phyloP scores from a whole-genome alignment of 2,888 invertebrate genomes.

The Athrips mouffetella region DNA sequence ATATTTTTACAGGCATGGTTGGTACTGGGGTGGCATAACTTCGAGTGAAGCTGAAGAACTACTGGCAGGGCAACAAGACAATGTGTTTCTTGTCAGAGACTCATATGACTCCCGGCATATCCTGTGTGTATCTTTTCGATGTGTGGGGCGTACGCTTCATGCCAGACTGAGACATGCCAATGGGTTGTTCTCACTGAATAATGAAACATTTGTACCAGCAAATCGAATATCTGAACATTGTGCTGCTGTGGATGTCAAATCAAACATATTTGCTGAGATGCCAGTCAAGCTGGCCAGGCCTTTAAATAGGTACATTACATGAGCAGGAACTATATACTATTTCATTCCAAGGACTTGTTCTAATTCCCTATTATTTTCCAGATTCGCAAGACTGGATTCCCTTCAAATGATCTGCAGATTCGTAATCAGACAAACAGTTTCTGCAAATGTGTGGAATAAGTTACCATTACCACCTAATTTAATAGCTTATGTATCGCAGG shows the following conservation, averaged over 20 bases:
- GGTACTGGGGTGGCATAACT: conserved; percentile 89
- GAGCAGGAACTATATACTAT: too few relatives aligned
- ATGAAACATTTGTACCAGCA: conserved; percentile 76
- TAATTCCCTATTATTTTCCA: conserved; percentile 49
- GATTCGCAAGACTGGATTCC: conserved; percentile 81
- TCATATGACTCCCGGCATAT: conserved; percentile 84
- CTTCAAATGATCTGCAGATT: conserved; percentile 86
- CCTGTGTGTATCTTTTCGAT: conserved; percentile 84
- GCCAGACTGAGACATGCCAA: conserved; percentile 85
- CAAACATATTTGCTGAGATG: conserved; percentile 64
- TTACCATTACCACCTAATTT: conserved; percentile 80
- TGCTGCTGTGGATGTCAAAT: conserved; percentile 68
- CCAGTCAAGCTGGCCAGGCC: conserved; percentile 72
- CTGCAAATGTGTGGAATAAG: conserved; percentile 81
- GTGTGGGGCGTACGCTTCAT: conserved; percentile 83
- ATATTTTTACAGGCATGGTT: conserved; percentile 69
- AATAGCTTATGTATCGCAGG: conserved; percentile 61
- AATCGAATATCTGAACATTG: conserved; percentile 73
- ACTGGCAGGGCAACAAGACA: conserved; percentile 82
- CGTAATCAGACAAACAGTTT: conserved; percentile 83
- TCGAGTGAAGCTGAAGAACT: conserved; percentile 84
- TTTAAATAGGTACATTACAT: conserved; percentile 71
- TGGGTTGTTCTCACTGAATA: conserved; percentile 81
- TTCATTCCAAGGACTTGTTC: background rate
- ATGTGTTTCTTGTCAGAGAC: conserved; percentile 86